A percentile compares a stretch with the other conserved stretches of the same genome.
These are phyloP conservation scores for Trissoscelio sp. DNA, from an alignment of 2,888 invertebrate species.

Conservation along the genomic window DNA sequence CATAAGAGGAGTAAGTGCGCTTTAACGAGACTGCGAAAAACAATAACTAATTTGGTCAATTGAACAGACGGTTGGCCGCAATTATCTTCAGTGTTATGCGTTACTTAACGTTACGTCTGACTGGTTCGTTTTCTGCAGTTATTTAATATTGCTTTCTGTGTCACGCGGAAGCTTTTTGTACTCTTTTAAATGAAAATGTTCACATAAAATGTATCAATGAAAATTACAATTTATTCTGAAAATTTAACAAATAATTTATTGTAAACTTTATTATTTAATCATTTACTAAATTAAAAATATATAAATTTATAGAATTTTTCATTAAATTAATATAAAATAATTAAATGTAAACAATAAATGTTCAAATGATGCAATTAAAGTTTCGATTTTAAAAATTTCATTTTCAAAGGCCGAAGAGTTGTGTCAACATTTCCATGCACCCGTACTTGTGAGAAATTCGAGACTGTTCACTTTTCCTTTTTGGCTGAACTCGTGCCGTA, in stretches of 20 bases:
- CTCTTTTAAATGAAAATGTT: not conserved
- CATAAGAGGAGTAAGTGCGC: constrained; percentile 19
- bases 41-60: constrained; percentile 74
- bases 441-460: constrained; percentile 16
- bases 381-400: not conserved
- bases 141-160: constrained; percentile 8
- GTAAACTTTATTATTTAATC: too few species aligned
- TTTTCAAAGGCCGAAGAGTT: not conserved
- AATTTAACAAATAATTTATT: too few species aligned
- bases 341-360: too few species aligned
- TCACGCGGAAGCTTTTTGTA: not conserved
- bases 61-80: constrained; percentile 73
- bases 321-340: too few species aligned
- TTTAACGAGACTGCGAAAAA: constrained; percentile 60
- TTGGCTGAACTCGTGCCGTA: constrained; percentile 42
- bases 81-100: constrained; percentile 74
- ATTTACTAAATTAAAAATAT: too few species aligned
- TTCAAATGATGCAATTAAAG: too few species aligned
- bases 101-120: constrained; percentile 70
- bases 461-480: constrained; percentile 18
- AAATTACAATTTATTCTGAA: too few species aligned
- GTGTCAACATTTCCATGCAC: not conserved
- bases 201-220: too few species aligned
- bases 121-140: constrained; percentile 8
- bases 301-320: too few species aligned